Evolutionary conservation across 2,888 invertebrate species (phyloP).

Genomic region (Dynastes tityus): DNA sequence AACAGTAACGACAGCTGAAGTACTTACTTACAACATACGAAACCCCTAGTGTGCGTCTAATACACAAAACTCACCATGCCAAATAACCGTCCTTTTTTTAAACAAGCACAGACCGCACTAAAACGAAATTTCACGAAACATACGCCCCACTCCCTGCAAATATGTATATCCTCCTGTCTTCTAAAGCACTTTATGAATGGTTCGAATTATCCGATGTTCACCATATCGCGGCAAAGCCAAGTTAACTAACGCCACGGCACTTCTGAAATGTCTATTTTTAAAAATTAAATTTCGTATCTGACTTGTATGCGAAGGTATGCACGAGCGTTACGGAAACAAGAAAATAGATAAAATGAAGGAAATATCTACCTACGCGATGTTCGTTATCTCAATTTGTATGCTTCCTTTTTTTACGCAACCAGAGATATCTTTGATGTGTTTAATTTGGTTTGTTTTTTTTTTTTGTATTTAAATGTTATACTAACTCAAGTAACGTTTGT

Average conservation of each 20-base stretch:
- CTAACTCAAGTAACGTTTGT: too few species aligned
- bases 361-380: background rate
- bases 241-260: background rate
- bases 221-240: background rate
- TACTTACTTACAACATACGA: too few species aligned
- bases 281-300: background rate
- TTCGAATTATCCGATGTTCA: background rate
- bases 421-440: too few species aligned
- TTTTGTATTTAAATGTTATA: too few species aligned
- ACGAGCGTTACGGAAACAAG: background rate
- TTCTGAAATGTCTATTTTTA: slow-evolving; percentile 8
- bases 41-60: too few species aligned
- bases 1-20: too few species aligned
- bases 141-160: too few species aligned
- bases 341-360: background rate
- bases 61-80: background rate
- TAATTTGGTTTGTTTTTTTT: too few species aligned
- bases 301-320: slow-evolving; percentile 4
- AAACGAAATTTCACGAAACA: slow-evolving; percentile 1
- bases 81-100: background rate
- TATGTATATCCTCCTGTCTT: background rate
- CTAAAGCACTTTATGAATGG: slow-evolving; percentile 7
- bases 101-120: background rate
- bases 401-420: too few species aligned
- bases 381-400: background rate